These are phyloP conservation scores for Drosophila kepulauana DNA, from an alignment of 1,140 invertebrate genomes.

Conservation along the genomic window DNA sequence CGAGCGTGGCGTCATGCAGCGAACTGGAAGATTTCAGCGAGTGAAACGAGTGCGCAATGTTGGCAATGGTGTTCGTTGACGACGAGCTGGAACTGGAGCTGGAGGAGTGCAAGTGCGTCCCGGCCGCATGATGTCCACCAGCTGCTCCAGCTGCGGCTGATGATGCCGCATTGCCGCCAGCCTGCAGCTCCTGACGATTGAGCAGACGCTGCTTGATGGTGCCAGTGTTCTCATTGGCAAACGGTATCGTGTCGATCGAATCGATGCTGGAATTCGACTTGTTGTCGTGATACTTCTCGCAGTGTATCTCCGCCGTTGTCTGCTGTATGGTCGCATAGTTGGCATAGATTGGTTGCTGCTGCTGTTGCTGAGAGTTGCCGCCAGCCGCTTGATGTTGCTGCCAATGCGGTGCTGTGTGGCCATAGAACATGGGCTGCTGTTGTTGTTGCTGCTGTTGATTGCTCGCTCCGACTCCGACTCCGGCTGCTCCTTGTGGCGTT, in stretches of 20 bases:
- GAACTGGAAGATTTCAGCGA: constrained; percentile 83
- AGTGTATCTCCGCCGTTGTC: constrained; percentile 89
- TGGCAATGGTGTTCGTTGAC: constrained; percentile 83
- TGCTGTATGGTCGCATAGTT: constrained; percentile 86
- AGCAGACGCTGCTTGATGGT: constrained; percentile 92
- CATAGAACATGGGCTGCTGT: constrained; percentile 68
- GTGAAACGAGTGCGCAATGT: constrained; percentile 84
- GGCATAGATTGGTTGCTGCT: constrained; percentile 85
- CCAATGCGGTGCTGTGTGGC: constrained; percentile 63
- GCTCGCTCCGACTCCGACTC: constrained; percentile 20
- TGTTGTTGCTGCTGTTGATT: constrained; percentile 29
- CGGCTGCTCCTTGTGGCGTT: constrained; percentile 23
- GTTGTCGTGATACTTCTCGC: constrained; percentile 84
- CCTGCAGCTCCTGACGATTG: constrained; percentile 78
- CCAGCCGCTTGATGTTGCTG: constrained; percentile 49
- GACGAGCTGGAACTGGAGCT: constrained; percentile 84
- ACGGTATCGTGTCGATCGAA: constrained; percentile 96
- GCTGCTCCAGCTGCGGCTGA: constrained; percentile 1
- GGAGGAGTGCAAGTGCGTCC: constrained; percentile 75
- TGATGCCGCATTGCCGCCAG: constrained; percentile 19
- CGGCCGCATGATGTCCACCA: constrained; percentile 46
- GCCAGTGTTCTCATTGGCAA: constrained; percentile 99
- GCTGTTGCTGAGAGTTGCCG: constrained; percentile 36
- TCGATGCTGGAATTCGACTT: constrained; percentile 97
- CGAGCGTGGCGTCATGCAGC: constrained; percentile 77